Conservation (phyloP, 2,113 vertebrate species). For the Cryptomyrus ogoouensis region DNA sequence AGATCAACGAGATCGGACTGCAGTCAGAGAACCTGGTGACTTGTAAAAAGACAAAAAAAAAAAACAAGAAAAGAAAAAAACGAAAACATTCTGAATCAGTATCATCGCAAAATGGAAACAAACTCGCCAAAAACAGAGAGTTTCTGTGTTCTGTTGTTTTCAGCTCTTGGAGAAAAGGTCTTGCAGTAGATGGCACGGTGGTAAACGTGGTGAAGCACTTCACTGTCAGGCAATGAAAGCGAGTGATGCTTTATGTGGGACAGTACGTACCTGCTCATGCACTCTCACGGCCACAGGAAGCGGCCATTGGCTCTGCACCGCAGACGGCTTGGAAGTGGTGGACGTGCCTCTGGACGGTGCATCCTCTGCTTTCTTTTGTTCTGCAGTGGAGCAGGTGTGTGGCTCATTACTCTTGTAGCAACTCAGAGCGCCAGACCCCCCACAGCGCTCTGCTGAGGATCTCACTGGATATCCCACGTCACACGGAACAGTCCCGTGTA, state of each 20-base stretch:
- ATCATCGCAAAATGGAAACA: neutral
- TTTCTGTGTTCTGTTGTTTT: neutral
- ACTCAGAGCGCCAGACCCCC: neutral
- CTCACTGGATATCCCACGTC: conserved; percentile 30
- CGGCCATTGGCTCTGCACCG: neutral
- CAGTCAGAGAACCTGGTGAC: neutral
- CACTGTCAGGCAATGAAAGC: neutral
- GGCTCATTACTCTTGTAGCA: neutral
- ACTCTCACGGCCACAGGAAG: neutral
- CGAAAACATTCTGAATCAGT: conserved; percentile 31
- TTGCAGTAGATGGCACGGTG: neutral
- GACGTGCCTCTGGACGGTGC: neutral
- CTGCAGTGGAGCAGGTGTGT: neutral
- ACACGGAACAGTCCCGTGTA: neutral
- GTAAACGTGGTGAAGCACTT: neutral
- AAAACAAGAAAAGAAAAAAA: conserved; percentile 4
- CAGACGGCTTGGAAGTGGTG: neutral
- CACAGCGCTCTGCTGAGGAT: neutral
- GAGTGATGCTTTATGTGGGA: neutral
- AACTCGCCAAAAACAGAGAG: neutral
- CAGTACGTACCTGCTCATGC: neutral
- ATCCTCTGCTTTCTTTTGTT: neutral
- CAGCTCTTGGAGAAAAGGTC: neutral
- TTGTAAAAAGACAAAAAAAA: conserved; percentile 11
- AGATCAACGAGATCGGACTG: neutral